phyloP scores from a whole-genome alignment of 2,888 invertebrate species.

The Mythimna vitellina region DNA sequence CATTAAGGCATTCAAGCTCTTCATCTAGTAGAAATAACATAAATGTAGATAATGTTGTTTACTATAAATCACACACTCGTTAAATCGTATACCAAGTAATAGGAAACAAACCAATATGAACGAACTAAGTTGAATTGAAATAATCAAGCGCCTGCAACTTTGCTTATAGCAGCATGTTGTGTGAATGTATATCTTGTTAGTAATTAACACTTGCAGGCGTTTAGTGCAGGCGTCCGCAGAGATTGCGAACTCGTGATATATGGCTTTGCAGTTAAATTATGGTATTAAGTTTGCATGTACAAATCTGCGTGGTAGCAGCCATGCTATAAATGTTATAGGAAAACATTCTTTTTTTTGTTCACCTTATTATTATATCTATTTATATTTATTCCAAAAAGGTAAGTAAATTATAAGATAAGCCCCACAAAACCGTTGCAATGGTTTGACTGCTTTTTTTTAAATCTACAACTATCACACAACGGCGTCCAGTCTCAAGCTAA shows the following conservation, averaged over 20 bases:
- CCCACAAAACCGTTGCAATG: too few species aligned
- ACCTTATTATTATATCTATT: too few species aligned
- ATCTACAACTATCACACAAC: too few species aligned
- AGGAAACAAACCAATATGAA: slow-evolving; percentile 3
- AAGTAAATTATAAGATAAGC: too few species aligned
- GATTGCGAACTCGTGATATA: slow-evolving; percentile 31
- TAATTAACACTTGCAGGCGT: slow-evolving; percentile 65
- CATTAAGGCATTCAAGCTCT: background rate
- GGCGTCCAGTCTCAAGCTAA: too few species aligned
- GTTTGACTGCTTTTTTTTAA: too few species aligned
- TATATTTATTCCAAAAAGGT: too few species aligned
- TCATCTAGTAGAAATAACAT: background rate
- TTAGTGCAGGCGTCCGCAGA: slow-evolving; percentile 27
- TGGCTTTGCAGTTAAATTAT: slow-evolving; percentile 8
- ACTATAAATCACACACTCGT: background rate
- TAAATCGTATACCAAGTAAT: background rate
- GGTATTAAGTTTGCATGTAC: slow-evolving; percentile 5
- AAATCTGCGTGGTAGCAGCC: background rate
- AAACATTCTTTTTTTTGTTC: too few species aligned
- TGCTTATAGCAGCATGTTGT: slow-evolving; percentile 57
- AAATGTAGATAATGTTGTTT: background rate
- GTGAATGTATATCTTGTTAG: slow-evolving; percentile 56
- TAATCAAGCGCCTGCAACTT: slow-evolving; percentile 63
- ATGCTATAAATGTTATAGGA: background rate
- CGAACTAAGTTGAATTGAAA: slow-evolving; percentile 41